These are phyloP conservation scores for Zaprionus africanus DNA, from an alignment of 1,140 invertebrate genomes.

Conservation along the genomic window DNA sequence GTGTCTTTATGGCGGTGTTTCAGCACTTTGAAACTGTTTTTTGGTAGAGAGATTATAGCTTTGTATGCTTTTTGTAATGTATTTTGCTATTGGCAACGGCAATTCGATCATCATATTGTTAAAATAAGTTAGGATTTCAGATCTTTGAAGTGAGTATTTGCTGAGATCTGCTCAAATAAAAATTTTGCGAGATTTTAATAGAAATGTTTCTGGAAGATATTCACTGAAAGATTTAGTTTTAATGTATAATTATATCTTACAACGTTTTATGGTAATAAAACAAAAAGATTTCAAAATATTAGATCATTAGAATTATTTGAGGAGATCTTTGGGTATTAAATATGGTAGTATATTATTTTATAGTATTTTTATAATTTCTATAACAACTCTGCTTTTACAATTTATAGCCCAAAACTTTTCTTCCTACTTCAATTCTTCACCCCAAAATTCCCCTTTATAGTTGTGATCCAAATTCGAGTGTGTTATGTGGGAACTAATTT, in stretches of 20 bases:
- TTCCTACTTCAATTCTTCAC: neutral
- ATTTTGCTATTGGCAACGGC: neutral
- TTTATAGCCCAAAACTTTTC: neutral
- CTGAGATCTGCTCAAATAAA: too few species aligned
- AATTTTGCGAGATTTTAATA: too few species aligned
- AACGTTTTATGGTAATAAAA: too few species aligned
- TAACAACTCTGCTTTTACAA: neutral
- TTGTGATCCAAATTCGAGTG: neutral
- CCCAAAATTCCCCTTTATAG: too few species aligned
- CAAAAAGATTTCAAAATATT: neutral
- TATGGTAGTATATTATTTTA: too few species aligned
- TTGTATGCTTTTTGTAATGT: neutral
- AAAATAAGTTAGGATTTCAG: neutral
- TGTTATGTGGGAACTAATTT: slow-evolving; percentile 33
- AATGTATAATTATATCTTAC: too few species aligned
- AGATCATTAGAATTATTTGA: neutral
- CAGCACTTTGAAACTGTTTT: slow-evolving; percentile 2
- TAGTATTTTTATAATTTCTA: too few species aligned
- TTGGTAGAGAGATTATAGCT: neutral
- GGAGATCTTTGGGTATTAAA: accelerated
- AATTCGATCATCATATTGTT: neutral
- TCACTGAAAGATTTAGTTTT: too few species aligned
- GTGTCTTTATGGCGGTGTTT: neutral
- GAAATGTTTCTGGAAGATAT: too few species aligned
- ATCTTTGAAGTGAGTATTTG: too few species aligned